Conservation (phyloP, 2,113 vertebrate species). For the Pogonocichla stellata region DNA sequence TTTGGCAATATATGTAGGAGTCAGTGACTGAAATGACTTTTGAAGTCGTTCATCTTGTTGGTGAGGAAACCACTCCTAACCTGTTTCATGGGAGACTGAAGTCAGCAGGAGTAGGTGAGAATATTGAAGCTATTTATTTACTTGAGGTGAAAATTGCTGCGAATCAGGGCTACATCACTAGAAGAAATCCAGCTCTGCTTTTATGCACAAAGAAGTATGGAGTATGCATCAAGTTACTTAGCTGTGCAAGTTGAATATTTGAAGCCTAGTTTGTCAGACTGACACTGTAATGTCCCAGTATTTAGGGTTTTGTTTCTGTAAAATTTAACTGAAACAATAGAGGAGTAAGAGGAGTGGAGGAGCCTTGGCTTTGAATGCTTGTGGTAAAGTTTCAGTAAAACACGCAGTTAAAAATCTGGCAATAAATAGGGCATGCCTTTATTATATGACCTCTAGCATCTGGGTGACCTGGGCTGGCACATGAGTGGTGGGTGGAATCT, state of each 20-base stretch:
- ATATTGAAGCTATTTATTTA: neutral
- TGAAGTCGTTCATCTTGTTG: neutral
- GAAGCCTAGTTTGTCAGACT: neutral
- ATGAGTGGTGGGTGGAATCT: neutral
- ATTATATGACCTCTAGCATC: neutral
- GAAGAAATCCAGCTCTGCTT: neutral
- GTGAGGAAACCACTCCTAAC: neutral
- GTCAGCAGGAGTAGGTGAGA: neutral
- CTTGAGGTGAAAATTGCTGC: neutral
- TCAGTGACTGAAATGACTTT: neutral
- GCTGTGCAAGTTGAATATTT: neutral
- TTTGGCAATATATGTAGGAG: neutral
- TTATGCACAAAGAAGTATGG: neutral
- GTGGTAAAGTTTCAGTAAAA: neutral
- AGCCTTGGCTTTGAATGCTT: neutral
- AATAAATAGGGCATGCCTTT: neutral
- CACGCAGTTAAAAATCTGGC: neutral
- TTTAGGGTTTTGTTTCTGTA: neutral
- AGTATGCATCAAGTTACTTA: fast-evolving
- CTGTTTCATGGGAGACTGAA: neutral
- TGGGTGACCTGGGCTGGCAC: neutral
- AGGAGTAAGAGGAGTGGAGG: neutral
- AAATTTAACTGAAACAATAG: neutral
- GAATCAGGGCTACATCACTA: neutral
- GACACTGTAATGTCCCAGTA: neutral